Percentiles rank a stretch among this genome's conserved stretches.
These are phyloP conservation scores for Eupithecia inturbata DNA, from an alignment of 2,888 invertebrate genomes.

Conservation along the genomic window DNA sequence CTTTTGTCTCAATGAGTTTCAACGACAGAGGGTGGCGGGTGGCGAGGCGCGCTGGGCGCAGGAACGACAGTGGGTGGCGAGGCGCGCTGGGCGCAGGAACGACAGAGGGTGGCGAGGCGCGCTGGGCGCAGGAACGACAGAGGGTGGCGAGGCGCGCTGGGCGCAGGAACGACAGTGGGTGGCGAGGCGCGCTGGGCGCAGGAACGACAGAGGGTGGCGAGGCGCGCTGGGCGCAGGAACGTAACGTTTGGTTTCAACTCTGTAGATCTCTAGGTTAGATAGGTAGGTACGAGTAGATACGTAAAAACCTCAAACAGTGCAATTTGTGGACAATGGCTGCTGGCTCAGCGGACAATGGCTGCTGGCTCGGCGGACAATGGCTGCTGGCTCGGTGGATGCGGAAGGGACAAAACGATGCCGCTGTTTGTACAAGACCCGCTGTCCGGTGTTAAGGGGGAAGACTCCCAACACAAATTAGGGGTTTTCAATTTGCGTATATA, in stretches of 20 bases:
- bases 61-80: neutral
- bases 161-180: too few species aligned
- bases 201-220: too few species aligned
- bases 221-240: too few species aligned
- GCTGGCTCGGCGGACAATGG: neutral
- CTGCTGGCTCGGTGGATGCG: conserved; percentile 2
- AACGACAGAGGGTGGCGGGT: neutral
- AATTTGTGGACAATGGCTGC: conserved; percentile 4
- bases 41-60: neutral
- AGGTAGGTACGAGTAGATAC: too few species aligned
- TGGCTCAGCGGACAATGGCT: neutral
- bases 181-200: too few species aligned
- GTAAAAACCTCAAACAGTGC: conserved; percentile 6
- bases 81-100: neutral
- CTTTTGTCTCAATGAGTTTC: neutral
- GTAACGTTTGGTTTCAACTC: neutral
- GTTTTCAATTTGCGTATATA: neutral
- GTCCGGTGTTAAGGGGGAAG: neutral
- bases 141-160: neutral
- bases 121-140: neutral
- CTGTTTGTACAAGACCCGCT: neutral
- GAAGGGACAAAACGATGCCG: neutral
- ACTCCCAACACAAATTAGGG: neutral
- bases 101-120: neutral
- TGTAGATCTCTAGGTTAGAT: neutral